phyloP scores from a whole-genome alignment of 2,888 invertebrate genomes.

The Eledone cirrhosa region DNA sequence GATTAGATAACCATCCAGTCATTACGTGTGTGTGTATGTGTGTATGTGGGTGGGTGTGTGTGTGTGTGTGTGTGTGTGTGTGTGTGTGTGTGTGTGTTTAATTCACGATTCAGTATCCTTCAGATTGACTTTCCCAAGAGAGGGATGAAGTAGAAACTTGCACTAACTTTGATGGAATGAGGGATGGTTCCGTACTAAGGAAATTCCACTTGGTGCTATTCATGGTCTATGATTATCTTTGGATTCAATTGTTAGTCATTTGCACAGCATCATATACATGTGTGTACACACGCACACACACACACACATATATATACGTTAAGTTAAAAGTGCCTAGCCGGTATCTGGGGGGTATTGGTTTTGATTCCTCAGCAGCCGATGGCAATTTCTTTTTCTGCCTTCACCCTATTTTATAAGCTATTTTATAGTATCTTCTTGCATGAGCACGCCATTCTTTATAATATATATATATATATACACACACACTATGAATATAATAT shows the following conservation, averaged over 20 bases:
- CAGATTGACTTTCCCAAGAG: background rate
- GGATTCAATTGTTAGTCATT: too few relatives aligned
- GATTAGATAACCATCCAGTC: background rate
- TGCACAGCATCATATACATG: background rate
- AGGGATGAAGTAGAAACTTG: background rate
- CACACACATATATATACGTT: background rate
- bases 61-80: conserved; percentile 29
- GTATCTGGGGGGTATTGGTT: too few relatives aligned
- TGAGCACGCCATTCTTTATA: too few relatives aligned
- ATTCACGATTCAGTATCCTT: background rate
- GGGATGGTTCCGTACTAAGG: background rate
- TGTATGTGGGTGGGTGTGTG: background rate
- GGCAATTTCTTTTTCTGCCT: too few relatives aligned
- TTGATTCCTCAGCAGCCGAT: too few relatives aligned
- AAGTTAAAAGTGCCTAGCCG: background rate
- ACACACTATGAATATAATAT: too few relatives aligned
- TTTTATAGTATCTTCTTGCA: too few relatives aligned
- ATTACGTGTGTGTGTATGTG: background rate
- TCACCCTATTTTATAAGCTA: too few relatives aligned
- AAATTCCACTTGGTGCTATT: background rate
- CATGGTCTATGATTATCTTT: background rate
- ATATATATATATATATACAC: too few relatives aligned
- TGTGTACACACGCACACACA: background rate
- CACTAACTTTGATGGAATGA: too few relatives aligned
- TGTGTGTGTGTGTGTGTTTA: conserved; percentile 28